Evolutionary conservation across 1,140 invertebrate genomes (phyloP).

Genomic region (Cylas formicarius): DNA sequence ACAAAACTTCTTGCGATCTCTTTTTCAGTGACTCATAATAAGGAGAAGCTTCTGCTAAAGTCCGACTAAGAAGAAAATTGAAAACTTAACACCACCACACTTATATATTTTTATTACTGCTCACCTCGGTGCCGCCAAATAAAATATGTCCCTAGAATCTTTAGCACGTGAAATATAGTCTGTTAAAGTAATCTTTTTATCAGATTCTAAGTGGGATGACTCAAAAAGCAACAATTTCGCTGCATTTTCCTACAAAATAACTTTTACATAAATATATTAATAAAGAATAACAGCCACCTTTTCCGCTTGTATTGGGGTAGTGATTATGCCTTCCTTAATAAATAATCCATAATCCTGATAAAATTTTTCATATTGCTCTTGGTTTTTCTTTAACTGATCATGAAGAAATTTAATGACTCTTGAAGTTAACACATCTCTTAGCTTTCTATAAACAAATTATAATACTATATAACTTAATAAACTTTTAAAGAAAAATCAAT

Average conservation of each 20-base stretch:
- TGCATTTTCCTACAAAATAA: constrained; percentile 72
- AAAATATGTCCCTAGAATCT: constrained; percentile 80
- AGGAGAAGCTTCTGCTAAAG: constrained; percentile 85
- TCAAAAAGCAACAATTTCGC: constrained; percentile 87
- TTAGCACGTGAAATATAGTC: constrained; percentile 73
- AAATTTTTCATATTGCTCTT: constrained; percentile 75
- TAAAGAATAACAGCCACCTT: constrained; percentile 54
- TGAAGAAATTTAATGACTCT: constrained; percentile 79
- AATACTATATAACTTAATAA: constrained; percentile 9
- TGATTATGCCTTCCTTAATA: constrained; percentile 92
- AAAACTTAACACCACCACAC: too few species aligned
- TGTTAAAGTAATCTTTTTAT: constrained; percentile 69
- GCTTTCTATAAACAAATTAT: constrained; percentile 56
- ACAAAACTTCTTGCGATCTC: constrained; percentile 84
- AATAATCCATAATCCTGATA: constrained; percentile 90
- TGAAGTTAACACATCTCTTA: constrained; percentile 77
- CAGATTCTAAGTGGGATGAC: constrained; percentile 70
- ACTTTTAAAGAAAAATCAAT: too few species aligned
- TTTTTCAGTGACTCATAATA: constrained; percentile 90
- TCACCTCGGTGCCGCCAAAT: constrained; percentile 86
- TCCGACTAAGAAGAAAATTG: constrained; percentile 56
- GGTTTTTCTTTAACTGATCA: constrained; percentile 79
- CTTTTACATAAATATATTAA: neutral
- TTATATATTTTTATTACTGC: neutral
- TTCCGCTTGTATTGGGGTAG: constrained; percentile 66